phyloP scores from a whole-genome alignment of 2,888 invertebrate genomes.

The Drosophila fungiperda region DNA sequence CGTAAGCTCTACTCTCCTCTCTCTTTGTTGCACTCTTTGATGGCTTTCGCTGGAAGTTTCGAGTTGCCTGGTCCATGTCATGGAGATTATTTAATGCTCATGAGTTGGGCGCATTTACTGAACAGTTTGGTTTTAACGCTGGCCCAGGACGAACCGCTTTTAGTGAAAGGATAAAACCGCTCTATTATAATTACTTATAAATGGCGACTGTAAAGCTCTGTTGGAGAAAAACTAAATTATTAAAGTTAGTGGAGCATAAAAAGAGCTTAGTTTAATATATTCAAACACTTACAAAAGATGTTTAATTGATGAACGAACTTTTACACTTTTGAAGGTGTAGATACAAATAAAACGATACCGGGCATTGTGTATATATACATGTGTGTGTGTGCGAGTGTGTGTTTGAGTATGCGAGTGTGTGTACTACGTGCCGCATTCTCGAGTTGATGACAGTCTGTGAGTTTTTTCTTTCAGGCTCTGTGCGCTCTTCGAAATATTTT shows the following conservation, averaged over 20 bases:
- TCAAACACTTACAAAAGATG: background rate
- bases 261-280: slow-evolving; percentile 1
- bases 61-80: slow-evolving; percentile 48
- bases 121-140: slow-evolving; percentile 63
- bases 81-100: slow-evolving; percentile 51
- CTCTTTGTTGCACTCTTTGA: slow-evolving; percentile 27
- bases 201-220: slow-evolving; percentile 2
- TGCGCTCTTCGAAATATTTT: slow-evolving; percentile 43
- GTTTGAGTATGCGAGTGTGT: slow-evolving; percentile 30
- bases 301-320: slow-evolving; percentile 30
- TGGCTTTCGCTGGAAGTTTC: slow-evolving; percentile 50
- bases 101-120: slow-evolving; percentile 50
- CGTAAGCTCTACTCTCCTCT: slow-evolving; percentile 52
- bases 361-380: slow-evolving; percentile 7
- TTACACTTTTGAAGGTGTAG: slow-evolving; percentile 49
- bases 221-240: slow-evolving; percentile 13
- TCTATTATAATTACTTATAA: background rate
- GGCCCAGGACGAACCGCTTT: slow-evolving; percentile 65
- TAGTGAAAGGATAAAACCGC: slow-evolving; percentile 46
- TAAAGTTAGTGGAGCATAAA: background rate
- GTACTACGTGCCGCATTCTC: slow-evolving; percentile 40
- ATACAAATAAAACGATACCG: slow-evolving; percentile 58
- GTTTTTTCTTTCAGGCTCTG: slow-evolving; percentile 11
- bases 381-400: slow-evolving; percentile 14
- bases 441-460: slow-evolving; percentile 31